Evolutionary conservation across 2,113 vertebrate genomes (phyloP).

Genomic region (Neoarius graeffei): DNA sequence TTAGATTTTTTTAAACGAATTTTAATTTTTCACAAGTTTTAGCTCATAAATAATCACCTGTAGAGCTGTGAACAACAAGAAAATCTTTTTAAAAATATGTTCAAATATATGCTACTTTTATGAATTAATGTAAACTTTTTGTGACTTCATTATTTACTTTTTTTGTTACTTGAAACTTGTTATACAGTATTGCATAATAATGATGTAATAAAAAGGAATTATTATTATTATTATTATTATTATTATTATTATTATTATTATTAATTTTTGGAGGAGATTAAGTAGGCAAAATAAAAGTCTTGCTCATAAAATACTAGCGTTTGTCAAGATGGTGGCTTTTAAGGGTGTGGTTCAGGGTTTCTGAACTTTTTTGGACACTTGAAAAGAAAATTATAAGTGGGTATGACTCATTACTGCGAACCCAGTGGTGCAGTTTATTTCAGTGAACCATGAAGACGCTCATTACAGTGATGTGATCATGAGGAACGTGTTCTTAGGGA

Average conservation of each 20-base stretch:
- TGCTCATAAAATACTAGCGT: not conserved
- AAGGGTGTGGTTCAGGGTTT: not conserved
- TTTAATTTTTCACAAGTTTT: not conserved
- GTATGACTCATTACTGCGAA: no score
- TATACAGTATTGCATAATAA: not conserved
- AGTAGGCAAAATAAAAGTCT: not conserved
- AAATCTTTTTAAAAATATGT: not conserved
- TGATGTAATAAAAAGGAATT: not conserved
- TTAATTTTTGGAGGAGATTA: no score
- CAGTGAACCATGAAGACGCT: not conserved
- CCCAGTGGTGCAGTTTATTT: not conserved
- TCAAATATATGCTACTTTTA: not conserved
- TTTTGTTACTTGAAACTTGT: not conserved
- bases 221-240: not conserved
- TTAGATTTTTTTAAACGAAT: not conserved
- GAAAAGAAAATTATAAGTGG: not conserved
- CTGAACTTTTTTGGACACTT: not conserved
- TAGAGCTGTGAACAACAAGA: not conserved
- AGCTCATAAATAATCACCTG: not conserved
- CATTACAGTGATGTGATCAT: not conserved
- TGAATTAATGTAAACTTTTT: not conserved
- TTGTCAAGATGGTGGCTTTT: not conserved
- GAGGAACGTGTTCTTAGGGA: not conserved
- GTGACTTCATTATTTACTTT: not conserved
- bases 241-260: not conserved